Conservation (phyloP, 2,113 vertebrate species). For the Papio anubis region DNA sequence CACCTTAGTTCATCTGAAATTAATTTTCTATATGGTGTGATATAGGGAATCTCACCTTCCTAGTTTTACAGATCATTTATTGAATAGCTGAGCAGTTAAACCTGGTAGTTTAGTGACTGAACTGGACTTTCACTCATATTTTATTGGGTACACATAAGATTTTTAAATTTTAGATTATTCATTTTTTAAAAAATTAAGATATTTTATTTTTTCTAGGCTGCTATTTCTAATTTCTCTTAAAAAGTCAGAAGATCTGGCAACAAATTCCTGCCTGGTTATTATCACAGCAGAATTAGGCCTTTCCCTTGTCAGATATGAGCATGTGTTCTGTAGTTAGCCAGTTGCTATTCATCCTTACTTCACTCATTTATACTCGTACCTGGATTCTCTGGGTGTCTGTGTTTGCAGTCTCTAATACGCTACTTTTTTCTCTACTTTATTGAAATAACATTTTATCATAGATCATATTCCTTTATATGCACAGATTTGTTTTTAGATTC, state of each 20-base stretch:
- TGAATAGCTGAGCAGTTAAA: neutral
- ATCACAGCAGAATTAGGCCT: neutral
- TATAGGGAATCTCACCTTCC: neutral
- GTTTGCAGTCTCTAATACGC: neutral
- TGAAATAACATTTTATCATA: neutral
- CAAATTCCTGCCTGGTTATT: neutral
- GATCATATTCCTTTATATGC: neutral
- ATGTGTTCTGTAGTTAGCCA: neutral
- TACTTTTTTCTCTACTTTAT: neutral
- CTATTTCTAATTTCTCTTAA: neutral
- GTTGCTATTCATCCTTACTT: neutral
- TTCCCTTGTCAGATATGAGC: neutral
- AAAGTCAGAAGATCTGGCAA: neutral
- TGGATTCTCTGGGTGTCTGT: neutral
- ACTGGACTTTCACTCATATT: neutral
- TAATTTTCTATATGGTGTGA: neutral
- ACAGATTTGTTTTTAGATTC: neutral
- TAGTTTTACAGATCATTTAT: constrained; percentile 3
- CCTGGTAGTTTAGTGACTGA: neutral
- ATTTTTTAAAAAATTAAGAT: neutral
- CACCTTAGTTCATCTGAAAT: constrained; percentile 35
- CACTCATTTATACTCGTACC: neutral
- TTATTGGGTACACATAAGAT: neutral
- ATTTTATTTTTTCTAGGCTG: neutral
- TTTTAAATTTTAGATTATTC: constrained; percentile 6